Base-by-base conservation (phyloP, 2,113 vertebrate species). In the Clupea harengus region DNA sequence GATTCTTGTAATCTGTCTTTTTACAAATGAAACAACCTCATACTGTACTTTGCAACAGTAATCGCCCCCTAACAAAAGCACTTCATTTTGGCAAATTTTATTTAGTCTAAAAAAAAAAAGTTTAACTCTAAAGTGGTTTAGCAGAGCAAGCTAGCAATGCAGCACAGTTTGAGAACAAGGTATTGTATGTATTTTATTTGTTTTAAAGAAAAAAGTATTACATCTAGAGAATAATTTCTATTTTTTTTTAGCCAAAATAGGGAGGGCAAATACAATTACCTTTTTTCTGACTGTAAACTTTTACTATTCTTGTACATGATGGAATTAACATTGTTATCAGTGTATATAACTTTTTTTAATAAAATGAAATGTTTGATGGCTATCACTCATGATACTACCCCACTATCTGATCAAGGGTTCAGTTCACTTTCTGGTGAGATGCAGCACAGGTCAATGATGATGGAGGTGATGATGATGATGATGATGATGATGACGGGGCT, bases 221-320 rank as follows among this genome's bases (percentile, higher is more conserved):
- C 90, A 87, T 92, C 93, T 94, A 94, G 92, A 94, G 90, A 94
- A 93, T 92, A 86, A 91, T 94, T 94, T 94, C 88, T 91, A 90
- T 92, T 93, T 90, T 28, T 67, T 94, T 90, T 92, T 93, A 91
- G 92, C 91, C 91, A 93, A 92, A 93, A 91, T 93, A 91, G 89
- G 93, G 90, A 93, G 91, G 93, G 92, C 89, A 90, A 94, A 91
- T 92, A 91, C 85, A 89, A 93, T 89, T 88, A 94, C 90, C 90
- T 91, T 78, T 72, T 94, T 95, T 94, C 93, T 93, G 91, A 94
- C 94, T 95, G 94, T 95, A 94, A 93, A 94, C 92, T 92, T 95
- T 94, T 94, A 91, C 93, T 93, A 94, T 92, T 94, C 92, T 91
- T 95, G 94, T 95, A 95, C 93, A 94, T 93, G 92, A 93, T 91